Evolutionary conservation across 2,113 vertebrate genomes (phyloP), one percentile per base, ranked within the genome.

Genomic region (Psittacara wagleri): DNA sequence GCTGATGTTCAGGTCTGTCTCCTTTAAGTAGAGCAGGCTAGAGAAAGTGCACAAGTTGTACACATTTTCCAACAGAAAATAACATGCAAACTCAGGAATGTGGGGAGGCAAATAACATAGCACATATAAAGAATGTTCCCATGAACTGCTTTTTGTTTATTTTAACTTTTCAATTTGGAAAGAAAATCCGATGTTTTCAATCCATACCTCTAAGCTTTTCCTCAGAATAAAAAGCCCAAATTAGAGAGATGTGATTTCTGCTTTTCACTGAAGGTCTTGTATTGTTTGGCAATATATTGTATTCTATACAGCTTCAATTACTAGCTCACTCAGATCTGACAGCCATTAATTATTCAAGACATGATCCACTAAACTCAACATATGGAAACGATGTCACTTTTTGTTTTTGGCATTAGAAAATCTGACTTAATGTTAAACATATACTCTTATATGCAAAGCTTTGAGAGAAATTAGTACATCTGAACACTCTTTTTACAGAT

Each of bases 331-430:
- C 90, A 90, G 76, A 97, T 97, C 82, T 94, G 82, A 96, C 90
- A 96, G 70, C 68, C 86, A 62, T 97, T 97, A 97, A 97, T 97
- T 97, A 97, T 95, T 94, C 2, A 85, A 85, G 79, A 96, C 94
- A 88, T 91, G 86, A 95, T 96, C 95, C 95, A 83, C 75, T 97
- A 91, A 96, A 95, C 97, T 55, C 91, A 97, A 94, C 96, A 96
- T 97, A 96, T 98, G 95, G 96, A 97, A 98, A 93, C 8, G 8
- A 96, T 96, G 96, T 92, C 77, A 92, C 31, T 97, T 94, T 95
- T 83, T 95, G 74, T 62, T 91, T 96, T 97, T 96, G 94, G 69
- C 85, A 69, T 77, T 90, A 96, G 81, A 96, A 96, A 95, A 57
- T 78, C 89, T 84, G 54, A 89, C 70, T 95, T 97, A 84, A 41